Percentiles rank a stretch among this genome's conserved stretches.
phyloP scores from a whole-genome alignment of 2,797 vertebrate species.

The Otolemur crassicaudatus region DNA sequence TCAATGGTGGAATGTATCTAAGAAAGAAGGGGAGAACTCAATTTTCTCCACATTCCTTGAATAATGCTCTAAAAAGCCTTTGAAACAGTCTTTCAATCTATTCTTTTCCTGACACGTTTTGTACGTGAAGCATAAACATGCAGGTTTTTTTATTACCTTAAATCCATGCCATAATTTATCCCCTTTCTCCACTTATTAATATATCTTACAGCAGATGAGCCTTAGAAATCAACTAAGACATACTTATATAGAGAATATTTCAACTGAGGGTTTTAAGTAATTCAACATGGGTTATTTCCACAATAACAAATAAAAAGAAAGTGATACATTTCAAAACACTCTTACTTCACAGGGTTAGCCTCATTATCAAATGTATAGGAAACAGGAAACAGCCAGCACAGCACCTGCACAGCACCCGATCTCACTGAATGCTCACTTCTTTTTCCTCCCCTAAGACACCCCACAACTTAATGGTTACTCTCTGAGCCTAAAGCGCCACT shows the following conservation, averaged over 20 bases:
- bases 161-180: background rate
- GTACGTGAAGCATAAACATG: background rate
- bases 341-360: background rate
- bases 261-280: slow-evolving; percentile 35
- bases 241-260: background rate
- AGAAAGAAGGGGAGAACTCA: slow-evolving; percentile 65
- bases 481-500: background rate
- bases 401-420: rapidly evolving
- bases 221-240: slow-evolving; percentile 22
- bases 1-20: slow-evolving; percentile 96
- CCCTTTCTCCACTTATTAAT: background rate
- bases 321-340: slow-evolving; percentile 4
- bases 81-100: background rate
- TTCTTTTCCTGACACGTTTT: background rate
- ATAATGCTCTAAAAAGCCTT: background rate
- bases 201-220: background rate
- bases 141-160: background rate
- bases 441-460: background rate
- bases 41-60: background rate
- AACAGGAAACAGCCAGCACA: background rate
- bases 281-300: slow-evolving; percentile 34
- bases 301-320: slow-evolving; percentile 1
- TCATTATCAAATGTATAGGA: background rate
- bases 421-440: background rate
- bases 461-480: background rate